Evolutionary conservation across 2,113 vertebrate genomes (phyloP).

Genomic region (Nansenia antarctica): DNA sequence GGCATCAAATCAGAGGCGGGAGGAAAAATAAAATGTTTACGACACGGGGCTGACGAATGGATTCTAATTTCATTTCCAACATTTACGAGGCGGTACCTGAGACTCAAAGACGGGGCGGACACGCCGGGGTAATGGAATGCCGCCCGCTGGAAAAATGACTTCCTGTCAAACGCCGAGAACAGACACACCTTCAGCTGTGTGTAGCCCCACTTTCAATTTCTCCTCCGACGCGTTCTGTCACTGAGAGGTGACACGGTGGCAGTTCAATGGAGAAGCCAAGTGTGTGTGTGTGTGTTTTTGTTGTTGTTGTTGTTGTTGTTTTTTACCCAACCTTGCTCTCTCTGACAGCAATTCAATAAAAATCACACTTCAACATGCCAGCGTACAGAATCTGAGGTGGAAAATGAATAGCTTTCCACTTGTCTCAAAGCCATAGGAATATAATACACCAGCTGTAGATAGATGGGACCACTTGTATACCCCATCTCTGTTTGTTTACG

Average conservation of each 20-base stretch:
- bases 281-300: too few species aligned
- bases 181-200: constrained; percentile 33
- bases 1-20: constrained; percentile 45
- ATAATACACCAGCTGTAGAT: neutral
- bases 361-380: constrained; percentile 31
- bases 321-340: constrained; percentile 16
- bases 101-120: constrained; percentile 33
- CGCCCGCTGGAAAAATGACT: constrained; percentile 47
- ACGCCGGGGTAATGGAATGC: constrained; percentile 33
- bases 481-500: too few species aligned
- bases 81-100: constrained; percentile 55
- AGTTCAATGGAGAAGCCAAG: constrained; percentile 18
- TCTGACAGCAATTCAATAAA: constrained; percentile 29
- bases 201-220: constrained; percentile 44
- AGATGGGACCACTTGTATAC: too few species aligned
- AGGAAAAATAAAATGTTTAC: constrained; percentile 61
- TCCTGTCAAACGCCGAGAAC: constrained; percentile 36
- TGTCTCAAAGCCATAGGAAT: neutral
- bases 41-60: constrained; percentile 47
- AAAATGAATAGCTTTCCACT: constrained; percentile 25
- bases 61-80: constrained; percentile 66
- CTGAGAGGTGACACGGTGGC: too few species aligned
- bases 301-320: too few species aligned
- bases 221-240: constrained; percentile 34
- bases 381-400: constrained; percentile 19